Evolutionary conservation across 2,113 vertebrate species (phyloP).

Genomic region (Eudyptes chrysolophus): DNA sequence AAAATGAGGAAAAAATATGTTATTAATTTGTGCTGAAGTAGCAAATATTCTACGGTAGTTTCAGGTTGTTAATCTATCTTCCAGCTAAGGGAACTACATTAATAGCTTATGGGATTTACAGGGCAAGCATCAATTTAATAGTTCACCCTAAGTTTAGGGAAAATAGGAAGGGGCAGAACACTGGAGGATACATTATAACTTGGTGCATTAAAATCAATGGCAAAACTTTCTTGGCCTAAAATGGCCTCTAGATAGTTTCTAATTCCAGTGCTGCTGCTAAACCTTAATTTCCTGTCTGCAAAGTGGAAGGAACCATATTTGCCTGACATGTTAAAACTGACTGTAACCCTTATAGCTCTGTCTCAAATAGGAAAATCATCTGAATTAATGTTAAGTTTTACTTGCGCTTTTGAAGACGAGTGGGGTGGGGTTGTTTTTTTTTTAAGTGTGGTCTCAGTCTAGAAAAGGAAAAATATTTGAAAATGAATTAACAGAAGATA

Average conservation of each 20-base stretch:
- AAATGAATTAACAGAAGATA: background rate
- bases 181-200: background rate
- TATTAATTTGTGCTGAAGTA: slow-evolving; percentile 56
- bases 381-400: background rate
- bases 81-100: slow-evolving; percentile 33
- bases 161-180: slow-evolving; percentile 26
- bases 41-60: slow-evolving; percentile 48
- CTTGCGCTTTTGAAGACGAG: background rate
- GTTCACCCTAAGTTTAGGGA: slow-evolving; percentile 40
- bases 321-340: background rate
- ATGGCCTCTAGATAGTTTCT: slow-evolving; percentile 5
- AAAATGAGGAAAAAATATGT: slow-evolving; percentile 50
- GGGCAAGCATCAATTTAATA: slow-evolving; percentile 53
- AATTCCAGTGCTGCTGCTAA: background rate
- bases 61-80: slow-evolving; percentile 54
- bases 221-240: slow-evolving; percentile 27
- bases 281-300: background rate
- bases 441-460: background rate
- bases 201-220: slow-evolving; percentile 3
- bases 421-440: background rate
- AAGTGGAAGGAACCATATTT: background rate
- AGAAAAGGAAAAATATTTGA: background rate
- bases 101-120: slow-evolving; percentile 59
- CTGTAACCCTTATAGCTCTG: background rate
- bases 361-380: background rate